phyloP scores from a whole-genome alignment of 2,797 vertebrate species.

The Labroides dimidiatus region DNA sequence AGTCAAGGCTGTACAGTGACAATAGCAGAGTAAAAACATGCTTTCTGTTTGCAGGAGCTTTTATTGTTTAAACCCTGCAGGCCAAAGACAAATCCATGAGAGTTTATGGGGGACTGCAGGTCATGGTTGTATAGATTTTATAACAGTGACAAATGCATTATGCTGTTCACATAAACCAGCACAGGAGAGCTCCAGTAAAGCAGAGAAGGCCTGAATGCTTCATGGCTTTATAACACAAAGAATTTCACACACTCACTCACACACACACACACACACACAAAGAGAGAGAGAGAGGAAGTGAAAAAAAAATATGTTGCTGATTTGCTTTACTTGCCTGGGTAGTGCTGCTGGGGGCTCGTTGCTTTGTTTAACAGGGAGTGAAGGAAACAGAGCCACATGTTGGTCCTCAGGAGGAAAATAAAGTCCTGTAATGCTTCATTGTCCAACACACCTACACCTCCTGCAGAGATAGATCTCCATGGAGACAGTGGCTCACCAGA shows the following conservation, averaged over 20 bases:
- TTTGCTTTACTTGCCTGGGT: constrained; percentile 72
- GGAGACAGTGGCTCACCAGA: neutral
- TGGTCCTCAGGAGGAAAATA: constrained; percentile 45
- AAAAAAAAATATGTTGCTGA: constrained; percentile 47
- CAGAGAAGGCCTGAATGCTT: constrained; percentile 72
- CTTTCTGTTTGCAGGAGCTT: constrained; percentile 66
- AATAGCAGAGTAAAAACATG: constrained; percentile 67
- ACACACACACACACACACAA: no score
- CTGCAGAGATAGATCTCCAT: neutral
- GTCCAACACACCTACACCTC: constrained; percentile 34
- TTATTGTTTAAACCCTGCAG: constrained; percentile 62
- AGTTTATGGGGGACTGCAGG: constrained; percentile 70
- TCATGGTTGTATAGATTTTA: constrained; percentile 75
- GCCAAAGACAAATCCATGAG: constrained; percentile 69
- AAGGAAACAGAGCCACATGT: constrained; percentile 45
- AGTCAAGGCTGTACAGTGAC: constrained; percentile 63
- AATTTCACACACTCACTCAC: no score
- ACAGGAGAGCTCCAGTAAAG: constrained; percentile 72
- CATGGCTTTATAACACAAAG: constrained; percentile 71
- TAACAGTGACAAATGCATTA: constrained; percentile 74
- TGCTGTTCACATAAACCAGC: constrained; percentile 73
- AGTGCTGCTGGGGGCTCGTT: constrained; percentile 37
- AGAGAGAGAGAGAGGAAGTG: constrained; percentile 26
- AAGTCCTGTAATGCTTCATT: constrained; percentile 40
- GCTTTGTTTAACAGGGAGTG: constrained; percentile 54